Conservation (phyloP, 2,113 vertebrate species). For the Trematocara zebra region DNA sequence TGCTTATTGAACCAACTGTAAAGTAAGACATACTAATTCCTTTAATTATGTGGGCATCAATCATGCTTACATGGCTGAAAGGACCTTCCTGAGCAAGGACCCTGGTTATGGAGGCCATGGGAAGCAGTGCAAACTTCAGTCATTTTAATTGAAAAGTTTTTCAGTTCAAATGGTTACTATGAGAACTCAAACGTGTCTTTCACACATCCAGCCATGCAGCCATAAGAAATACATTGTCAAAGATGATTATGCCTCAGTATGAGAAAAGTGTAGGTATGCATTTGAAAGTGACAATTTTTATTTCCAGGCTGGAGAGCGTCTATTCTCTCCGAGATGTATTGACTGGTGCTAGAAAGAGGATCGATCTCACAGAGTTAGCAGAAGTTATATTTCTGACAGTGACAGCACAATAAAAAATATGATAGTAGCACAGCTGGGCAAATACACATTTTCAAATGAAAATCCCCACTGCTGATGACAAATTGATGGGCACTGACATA, state of each 20-base stretch:
- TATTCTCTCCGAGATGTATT: background rate
- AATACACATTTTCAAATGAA: background rate
- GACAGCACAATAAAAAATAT: background rate
- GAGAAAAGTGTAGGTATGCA: background rate
- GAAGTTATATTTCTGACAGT: background rate
- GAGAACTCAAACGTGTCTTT: background rate
- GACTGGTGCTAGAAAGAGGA: background rate
- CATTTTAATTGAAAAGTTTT: background rate
- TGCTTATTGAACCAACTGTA: background rate
- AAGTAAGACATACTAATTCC: rapidly evolving
- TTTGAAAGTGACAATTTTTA: background rate
- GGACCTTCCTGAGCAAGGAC: background rate
- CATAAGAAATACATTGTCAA: background rate
- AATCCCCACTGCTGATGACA: background rate
- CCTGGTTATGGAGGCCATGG: background rate
- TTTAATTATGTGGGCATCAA: background rate
- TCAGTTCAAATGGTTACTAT: background rate
- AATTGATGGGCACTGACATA: background rate
- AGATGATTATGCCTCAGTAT: background rate
- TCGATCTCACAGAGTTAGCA: background rate
- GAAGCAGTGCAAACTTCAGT: background rate
- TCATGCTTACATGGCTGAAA: background rate
- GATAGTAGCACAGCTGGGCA: background rate
- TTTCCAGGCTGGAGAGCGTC: background rate
- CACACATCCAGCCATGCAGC: background rate